Evolutionary conservation across 92 coral and sea anemone genomes (phyloP).

Genomic region (Paragorgia papillata): DNA sequence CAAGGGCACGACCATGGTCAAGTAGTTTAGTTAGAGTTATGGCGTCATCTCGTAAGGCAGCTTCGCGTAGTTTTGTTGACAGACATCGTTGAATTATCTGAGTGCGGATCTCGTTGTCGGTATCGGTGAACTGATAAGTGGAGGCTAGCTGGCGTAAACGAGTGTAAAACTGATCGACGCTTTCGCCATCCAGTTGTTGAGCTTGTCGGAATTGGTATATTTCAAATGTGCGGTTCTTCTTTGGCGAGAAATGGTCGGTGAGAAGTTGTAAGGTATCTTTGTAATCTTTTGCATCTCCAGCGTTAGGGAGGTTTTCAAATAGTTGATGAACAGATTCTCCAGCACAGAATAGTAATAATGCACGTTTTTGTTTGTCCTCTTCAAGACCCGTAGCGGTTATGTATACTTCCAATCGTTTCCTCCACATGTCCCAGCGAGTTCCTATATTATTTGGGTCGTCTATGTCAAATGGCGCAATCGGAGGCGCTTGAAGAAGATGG

Average conservation of each 20-base stretch:
- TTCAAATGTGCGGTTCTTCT: conserved; percentile 49
- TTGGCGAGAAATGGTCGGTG: conserved; percentile 42
- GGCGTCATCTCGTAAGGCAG: conserved; percentile 20
- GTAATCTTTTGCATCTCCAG: conserved; percentile 21
- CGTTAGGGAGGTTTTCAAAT: conserved; percentile 22
- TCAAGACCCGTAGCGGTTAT: conserved; percentile 10
- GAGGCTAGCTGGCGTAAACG: conserved; percentile 26
- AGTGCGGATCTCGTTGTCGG: conserved; percentile 14
- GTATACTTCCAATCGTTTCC: conserved; percentile 25
- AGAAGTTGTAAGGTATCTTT: conserved; percentile 22
- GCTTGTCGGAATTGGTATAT: conserved; percentile 32
- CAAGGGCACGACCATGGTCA: conserved; percentile 52
- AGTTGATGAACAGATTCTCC: conserved; percentile 32
- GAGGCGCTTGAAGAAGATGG: conserved; percentile 10
- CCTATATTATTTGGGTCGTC: conserved; percentile 1
- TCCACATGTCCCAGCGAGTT: conserved; percentile 24
- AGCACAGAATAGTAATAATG: conserved; percentile 22
- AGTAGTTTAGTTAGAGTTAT: conserved; percentile 48
- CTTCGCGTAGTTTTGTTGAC: conserved; percentile 21
- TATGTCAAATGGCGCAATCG: conserved; percentile 14
- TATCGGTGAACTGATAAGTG: conserved; percentile 5
- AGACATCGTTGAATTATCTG: conserved; percentile 32
- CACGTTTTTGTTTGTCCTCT: conserved; percentile 25
- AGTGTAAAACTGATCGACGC: conserved; percentile 26
- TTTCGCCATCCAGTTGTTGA: conserved; percentile 37